Conservation (phyloP, 2,888 invertebrate species). For the Holacanthella duospinosa region DNA sequence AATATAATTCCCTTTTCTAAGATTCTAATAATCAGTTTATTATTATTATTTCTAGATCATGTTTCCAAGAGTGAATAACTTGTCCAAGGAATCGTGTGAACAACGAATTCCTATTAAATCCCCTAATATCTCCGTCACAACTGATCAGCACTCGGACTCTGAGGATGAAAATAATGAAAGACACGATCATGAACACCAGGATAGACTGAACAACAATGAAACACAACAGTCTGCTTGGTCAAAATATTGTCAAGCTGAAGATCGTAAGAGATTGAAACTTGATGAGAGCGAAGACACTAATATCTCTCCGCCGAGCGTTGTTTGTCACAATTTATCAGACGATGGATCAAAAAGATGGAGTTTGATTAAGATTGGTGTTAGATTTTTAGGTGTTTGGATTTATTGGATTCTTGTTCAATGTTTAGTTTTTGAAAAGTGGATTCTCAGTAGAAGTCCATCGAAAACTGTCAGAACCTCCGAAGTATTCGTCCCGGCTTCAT, state of each 20-base stretch:
- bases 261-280: not conserved
- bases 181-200: too few species aligned
- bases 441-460: conserved; percentile 8
- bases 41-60: too few species aligned
- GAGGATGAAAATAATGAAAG: not conserved
- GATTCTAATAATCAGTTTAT: too few species aligned
- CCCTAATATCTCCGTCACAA: too few species aligned
- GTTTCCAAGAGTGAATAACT: too few species aligned
- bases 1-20: too few species aligned
- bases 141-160: not conserved
- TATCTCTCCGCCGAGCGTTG: not conserved
- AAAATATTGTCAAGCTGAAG: not conserved
- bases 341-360: not conserved
- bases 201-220: not conserved
- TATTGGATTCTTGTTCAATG: conserved; percentile 13
- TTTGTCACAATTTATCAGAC: not conserved
- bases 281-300: not conserved
- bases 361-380: not conserved
- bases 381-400: not conserved
- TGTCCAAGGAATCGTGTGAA: too few species aligned
- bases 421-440: conserved; percentile 20
- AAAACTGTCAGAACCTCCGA: too few species aligned
- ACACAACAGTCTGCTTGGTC: not conserved
- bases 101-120: too few species aligned
- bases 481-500: too few species aligned